Base-by-base conservation (phyloP, 1,140 invertebrate genomes). In the Pantala flavescens region DNA sequence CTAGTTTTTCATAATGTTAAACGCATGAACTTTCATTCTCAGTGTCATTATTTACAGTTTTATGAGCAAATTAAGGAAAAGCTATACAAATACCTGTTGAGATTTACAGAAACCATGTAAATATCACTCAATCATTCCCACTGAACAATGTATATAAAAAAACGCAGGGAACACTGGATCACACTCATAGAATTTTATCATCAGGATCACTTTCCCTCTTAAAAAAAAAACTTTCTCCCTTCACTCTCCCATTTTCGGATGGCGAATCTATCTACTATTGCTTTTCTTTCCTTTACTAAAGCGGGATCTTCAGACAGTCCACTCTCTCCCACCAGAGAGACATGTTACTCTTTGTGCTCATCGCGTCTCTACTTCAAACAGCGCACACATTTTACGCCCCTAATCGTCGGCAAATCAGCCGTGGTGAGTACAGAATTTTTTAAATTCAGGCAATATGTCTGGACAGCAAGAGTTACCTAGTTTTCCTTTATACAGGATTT, bases 281-380 rank as follows among this genome's bases (percentile, higher is more conserved):
- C 49, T 63, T 63, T 63, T 63, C 49, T 19, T 63, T 63, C 16
- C 49, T 21, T 16, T 12, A 19, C 49, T 14, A 21, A 63, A 63
- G 49, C 49, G 49, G 12, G 49, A 12, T 19, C 49, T 63, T 63
- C 49, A 3, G n/a, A 63, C 49, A 63, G 49, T 63, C 49, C 49
- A 63, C 49, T 63, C 49, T 63, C 49, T 63, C 49, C 49, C 49
- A 19, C 49, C 49, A 16, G 49, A 63, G 49, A 63, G 49, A 63
- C 49, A 63, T 63, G 49, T 63, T 63, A 63, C n/a, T 63, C 49
- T 63, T 16, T 63, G 49, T 63, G 49, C 49, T 63, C 49, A 21
- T 63, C 49, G 49, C 12, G 1, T 63, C 16, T 21, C 12, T 63
- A 3, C 49, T 63, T 63, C 49, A 63, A 21, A 19, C n/a, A 14